phyloP scores from a whole-genome alignment of 2,113 vertebrate genomes.

The Noctilio leporinus region DNA sequence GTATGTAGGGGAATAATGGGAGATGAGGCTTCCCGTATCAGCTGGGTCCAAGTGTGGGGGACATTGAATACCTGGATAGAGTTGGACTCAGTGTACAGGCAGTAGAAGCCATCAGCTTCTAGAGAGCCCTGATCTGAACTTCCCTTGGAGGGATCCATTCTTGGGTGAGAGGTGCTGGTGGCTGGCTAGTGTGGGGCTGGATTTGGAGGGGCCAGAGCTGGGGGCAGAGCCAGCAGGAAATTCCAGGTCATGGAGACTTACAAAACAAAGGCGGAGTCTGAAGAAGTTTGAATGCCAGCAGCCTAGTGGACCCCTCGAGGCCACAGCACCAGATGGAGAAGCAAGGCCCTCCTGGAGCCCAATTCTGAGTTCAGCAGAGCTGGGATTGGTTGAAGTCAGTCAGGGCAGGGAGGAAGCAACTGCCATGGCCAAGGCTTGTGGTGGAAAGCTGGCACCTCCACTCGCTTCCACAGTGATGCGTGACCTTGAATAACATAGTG shows the following conservation, averaged over 20 bases:
- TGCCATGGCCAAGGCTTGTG: not conserved
- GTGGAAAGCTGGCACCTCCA: not conserved
- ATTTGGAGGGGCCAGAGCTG: not conserved
- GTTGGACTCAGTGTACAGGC: not conserved
- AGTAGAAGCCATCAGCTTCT: not conserved
- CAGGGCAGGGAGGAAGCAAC: not conserved
- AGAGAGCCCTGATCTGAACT: too few species aligned
- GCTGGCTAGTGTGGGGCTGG: not conserved
- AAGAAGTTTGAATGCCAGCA: not conserved
- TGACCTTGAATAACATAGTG: not conserved
- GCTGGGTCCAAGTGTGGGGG: not conserved
- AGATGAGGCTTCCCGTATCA: not conserved
- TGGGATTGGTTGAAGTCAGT: not conserved
- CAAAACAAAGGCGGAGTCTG: not conserved
- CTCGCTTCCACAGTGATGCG: not conserved
- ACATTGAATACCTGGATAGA: not conserved
- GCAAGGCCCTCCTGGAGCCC: not conserved
- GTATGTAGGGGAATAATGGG: not conserved
- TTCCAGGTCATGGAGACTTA: not conserved
- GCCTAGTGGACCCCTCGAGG: not conserved
- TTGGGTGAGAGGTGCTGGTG: not conserved
- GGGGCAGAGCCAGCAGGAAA: too few species aligned
- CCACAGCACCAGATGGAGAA: not conserved
- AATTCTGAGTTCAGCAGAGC: not conserved
- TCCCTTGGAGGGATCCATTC: not conserved